phyloP scores from a whole-genome alignment of 2,888 invertebrate species.

The Holacanthella duospinosa region DNA sequence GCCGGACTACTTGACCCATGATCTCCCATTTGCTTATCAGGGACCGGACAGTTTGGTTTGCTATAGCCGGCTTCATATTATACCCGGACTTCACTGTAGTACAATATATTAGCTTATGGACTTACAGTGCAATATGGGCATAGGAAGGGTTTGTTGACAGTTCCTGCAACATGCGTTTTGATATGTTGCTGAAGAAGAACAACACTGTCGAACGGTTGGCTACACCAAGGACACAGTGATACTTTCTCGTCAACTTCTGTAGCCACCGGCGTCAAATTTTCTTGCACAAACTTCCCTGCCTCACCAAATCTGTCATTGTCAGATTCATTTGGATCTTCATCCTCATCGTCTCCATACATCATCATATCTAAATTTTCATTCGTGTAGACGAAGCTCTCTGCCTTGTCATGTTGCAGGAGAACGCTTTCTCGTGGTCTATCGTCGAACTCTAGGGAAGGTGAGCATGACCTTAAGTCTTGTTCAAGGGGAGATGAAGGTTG shows the following conservation, averaged over 20 bases:
- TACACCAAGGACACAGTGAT: slow-evolving; percentile 36
- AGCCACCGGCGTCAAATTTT: slow-evolving; percentile 10
- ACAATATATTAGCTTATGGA: no score
- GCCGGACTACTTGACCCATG: no score
- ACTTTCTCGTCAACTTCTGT: slow-evolving; percentile 5
- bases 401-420: slow-evolving; percentile 9
- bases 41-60: no score
- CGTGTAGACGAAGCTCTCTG: slow-evolving; percentile 19
- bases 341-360: slow-evolving; percentile 6
- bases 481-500: neutral
- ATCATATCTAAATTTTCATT: slow-evolving; percentile 15
- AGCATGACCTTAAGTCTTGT: no score
- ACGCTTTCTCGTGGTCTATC: neutral
- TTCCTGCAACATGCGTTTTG: slow-evolving; percentile 23
- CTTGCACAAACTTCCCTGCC: slow-evolving; percentile 14
- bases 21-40: no score
- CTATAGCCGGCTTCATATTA: no score
- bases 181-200: slow-evolving; percentile 91
- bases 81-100: no score
- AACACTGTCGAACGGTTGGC: slow-evolving; percentile 88
- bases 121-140: slow-evolving; percentile 28
- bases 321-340: slow-evolving; percentile 13
- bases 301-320: no score
- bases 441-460: neutral
- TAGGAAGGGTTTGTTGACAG: slow-evolving; percentile 20